Evolutionary conservation across 2,888 invertebrate species (phyloP).

Genomic region (Hymenopus coronatus): DNA sequence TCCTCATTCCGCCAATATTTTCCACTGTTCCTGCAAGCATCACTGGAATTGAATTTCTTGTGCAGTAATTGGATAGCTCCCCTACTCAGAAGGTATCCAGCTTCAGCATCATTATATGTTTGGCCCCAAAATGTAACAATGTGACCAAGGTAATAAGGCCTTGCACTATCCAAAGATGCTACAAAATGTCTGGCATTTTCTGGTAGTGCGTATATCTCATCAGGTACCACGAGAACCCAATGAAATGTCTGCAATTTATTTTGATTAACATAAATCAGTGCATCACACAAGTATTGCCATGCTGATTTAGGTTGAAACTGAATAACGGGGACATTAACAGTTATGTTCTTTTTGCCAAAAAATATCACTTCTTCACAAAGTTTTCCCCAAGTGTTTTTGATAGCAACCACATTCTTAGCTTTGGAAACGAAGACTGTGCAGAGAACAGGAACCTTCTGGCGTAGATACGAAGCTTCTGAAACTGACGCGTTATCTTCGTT

Average conservation of each 20-base stretch:
- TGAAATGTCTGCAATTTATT: slow-evolving; percentile 42
- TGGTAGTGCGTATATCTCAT: slow-evolving; percentile 54
- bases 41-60: slow-evolving; percentile 45
- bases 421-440: slow-evolving; percentile 52
- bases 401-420: slow-evolving; percentile 45
- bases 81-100: slow-evolving; percentile 56
- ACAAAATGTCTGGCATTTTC: slow-evolving; percentile 56
- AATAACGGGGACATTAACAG: slow-evolving; percentile 19
- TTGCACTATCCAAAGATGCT: slow-evolving; percentile 47
- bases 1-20: slow-evolving; percentile 58
- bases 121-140: slow-evolving; percentile 54
- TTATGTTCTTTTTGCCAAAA: slow-evolving; percentile 21
- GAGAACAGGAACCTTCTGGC: slow-evolving; percentile 45
- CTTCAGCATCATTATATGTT: slow-evolving; percentile 54
- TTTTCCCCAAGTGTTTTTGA: slow-evolving; percentile 47
- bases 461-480: slow-evolving; percentile 42
- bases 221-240: slow-evolving; percentile 56
- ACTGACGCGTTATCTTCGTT: neutral
- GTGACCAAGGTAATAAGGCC: slow-evolving; percentile 56
- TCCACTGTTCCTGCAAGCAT: slow-evolving; percentile 49
- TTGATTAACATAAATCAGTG: slow-evolving; percentile 44
- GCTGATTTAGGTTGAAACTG: slow-evolving; percentile 39
- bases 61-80: slow-evolving; percentile 48
- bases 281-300: slow-evolving; percentile 50
- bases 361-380: slow-evolving; percentile 35